Conservation (phyloP, 2,888 invertebrate species). For the Ennomos quercinarius region DNA sequence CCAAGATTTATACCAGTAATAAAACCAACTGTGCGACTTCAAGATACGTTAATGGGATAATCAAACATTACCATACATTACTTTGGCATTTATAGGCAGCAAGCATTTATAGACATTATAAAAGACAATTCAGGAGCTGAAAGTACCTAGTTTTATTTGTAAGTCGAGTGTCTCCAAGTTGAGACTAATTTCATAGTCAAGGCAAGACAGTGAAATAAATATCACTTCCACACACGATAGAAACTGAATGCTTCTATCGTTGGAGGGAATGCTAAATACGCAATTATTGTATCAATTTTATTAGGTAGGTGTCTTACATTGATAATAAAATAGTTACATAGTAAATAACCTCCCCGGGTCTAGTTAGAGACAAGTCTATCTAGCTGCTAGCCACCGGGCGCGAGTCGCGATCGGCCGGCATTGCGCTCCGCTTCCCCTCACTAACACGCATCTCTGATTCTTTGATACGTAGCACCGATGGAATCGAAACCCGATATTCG, state of each 20-base stretch:
- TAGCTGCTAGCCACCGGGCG: constrained; percentile 15
- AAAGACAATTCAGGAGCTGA: too few species aligned
- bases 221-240: too few species aligned
- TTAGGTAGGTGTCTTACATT: too few species aligned
- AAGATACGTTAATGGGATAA: constrained; percentile 24
- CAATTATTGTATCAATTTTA: too few species aligned
- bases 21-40: constrained; percentile 10
- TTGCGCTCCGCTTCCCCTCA: constrained; percentile 67
- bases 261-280: too few species aligned
- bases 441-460: constrained; percentile 72
- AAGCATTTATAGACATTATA: neutral
- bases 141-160: too few species aligned
- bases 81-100: constrained; percentile 9
- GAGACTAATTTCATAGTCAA: too few species aligned
- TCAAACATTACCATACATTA: constrained; percentile 27
- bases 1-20: constrained; percentile 14
- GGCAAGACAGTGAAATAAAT: too few species aligned
- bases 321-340: too few species aligned
- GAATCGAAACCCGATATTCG: constrained; percentile 84
- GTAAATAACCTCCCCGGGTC: neutral
- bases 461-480: constrained; percentile 84
- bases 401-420: constrained; percentile 53
- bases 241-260: too few species aligned
- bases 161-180: too few species aligned
- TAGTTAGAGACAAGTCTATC: constrained; percentile 25